Percentiles rank a stretch among this genome's conserved stretches.
These are phyloP conservation scores for Ceratoteleas bidentatus DNA, from an alignment of 1,140 invertebrate genomes.

Conservation along the genomic window DNA sequence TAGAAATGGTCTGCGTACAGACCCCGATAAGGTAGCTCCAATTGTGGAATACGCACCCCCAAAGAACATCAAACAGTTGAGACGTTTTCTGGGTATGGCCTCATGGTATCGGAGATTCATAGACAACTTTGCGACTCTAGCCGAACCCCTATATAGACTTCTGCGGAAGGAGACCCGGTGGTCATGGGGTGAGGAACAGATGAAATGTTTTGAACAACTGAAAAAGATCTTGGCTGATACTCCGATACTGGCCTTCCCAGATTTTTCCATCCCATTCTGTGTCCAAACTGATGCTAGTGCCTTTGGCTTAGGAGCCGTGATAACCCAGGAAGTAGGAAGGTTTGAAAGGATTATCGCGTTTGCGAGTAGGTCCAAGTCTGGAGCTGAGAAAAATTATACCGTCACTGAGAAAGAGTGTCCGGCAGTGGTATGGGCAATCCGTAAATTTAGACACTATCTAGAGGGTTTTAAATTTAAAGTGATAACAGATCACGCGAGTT, in stretches of 20 bases:
- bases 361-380: not conserved
- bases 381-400: not conserved
- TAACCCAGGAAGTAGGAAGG: not conserved
- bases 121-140: not conserved
- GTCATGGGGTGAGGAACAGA: not conserved
- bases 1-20: not conserved
- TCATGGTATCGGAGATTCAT: not conserved
- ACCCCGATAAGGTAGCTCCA: not conserved
- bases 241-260: not conserved
- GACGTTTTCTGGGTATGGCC: not conserved
- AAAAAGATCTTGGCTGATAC: not conserved
- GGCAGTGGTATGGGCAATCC: not conserved
- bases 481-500: not conserved
- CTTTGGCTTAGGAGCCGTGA: not conserved
- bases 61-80: not conserved
- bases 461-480: not conserved
- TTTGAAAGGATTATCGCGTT: not conserved
- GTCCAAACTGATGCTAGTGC: not conserved
- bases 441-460: not conserved
- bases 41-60: not conserved
- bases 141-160: not conserved
- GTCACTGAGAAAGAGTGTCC: not conserved
- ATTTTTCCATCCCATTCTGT: not conserved
- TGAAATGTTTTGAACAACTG: not conserved
- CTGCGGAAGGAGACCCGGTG: not conserved